Base-by-base conservation (phyloP, 2,797 vertebrate genomes). In the Spondyliosoma cantharus region DNA sequence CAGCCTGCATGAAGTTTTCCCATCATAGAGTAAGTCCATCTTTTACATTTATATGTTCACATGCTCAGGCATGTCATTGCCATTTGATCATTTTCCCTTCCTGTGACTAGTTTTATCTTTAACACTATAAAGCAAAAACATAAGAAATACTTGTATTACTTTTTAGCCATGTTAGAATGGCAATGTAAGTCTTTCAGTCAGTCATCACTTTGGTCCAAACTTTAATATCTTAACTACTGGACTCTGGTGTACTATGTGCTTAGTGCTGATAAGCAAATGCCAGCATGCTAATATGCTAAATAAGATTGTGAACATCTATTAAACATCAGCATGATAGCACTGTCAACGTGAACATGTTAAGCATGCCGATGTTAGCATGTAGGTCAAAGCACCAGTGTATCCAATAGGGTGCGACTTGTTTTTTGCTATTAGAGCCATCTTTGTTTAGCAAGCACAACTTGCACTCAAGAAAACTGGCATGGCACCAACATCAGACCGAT, bases 1-100 rank as follows among this genome's bases (percentile, higher is more conserved):
- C 37, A 32, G 7, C 48, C 56, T 50, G 12, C 37, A 74, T 3
- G 24, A 22, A 52, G 24, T 32, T 58, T 65, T 29, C 22, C 20
- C 16, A 7, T 84, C 46, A 49, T 19, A 56, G 4, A 67, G 29
- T 22, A 24, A 79, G 14, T 5, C 19, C 6, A 66, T 69, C 19
- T 58, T 58, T 71, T 16, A 69, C 6, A 66, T 37, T 12, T 37
- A 24, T 48, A 13, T 57, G 43, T 37, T 52, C 9, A 59, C 59
- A 57, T 58, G 43, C 29, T 49, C 19, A 52, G 17, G 16, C 14
- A 6, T 66, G 8, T 42, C 22, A 63, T 54, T 27, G 32, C 7
- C 7, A 53, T 42, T 25, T 60, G 16, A 81, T 17, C 32, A 32
- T 32, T 32, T 32, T 32, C 32, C 32, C 32, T 7, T 60, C 24